Base-by-base conservation (phyloP, 2,797 vertebrate genomes). In the Microctenopoma steveboyesi region DNA sequence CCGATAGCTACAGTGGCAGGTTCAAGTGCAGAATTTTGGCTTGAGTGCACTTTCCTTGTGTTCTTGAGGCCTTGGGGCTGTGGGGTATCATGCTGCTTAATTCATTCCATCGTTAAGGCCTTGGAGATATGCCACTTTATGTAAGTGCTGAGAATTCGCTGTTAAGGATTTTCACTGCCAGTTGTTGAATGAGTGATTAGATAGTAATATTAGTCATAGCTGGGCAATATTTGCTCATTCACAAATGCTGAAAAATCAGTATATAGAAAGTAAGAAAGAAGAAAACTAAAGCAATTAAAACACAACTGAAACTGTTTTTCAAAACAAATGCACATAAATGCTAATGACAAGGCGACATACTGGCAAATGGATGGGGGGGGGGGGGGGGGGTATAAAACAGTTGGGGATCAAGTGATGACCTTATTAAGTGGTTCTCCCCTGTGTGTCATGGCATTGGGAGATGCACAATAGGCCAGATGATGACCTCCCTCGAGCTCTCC, bases 351-450 rank as follows among this genome's bases (percentile, higher is more conserved):
- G 40, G 51, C 64, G 74, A 73, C 66, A 80, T 45, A 65, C 30
- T 57, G 48, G 43, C 13, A 75, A 51, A 54, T 48, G 12, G 53
- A 58, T 47, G 7, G 48, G 18, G 18, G 18, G 18, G 18, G 18
- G 18, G 46, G 51, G 57, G 30, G 55, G 40, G 60, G 42, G 52
- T 42, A 60, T 30, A 54, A 65, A 86, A 59, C 88, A 76, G 88
- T 85, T 4, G 61, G 91, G 78, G 82, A 84, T 86, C 74, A 81
- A 90, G 79, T 75, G 74, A 61, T 93, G 91, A 91, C 92, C 91
- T 93, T 92, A 92, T 93, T 91, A 92, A 87, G 72, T 35, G 78
- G 16, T 62, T 74, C 69, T 82, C 70, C 74, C 72, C 30, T 43
- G 61, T 77, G 90, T 62, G 77, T 46, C 46, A 49, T 53, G 74